Evolutionary conservation across 2,888 invertebrate genomes (phyloP), one percentile per base, ranked within the genome.

Genomic region (Tetropium fuscum): DNA sequence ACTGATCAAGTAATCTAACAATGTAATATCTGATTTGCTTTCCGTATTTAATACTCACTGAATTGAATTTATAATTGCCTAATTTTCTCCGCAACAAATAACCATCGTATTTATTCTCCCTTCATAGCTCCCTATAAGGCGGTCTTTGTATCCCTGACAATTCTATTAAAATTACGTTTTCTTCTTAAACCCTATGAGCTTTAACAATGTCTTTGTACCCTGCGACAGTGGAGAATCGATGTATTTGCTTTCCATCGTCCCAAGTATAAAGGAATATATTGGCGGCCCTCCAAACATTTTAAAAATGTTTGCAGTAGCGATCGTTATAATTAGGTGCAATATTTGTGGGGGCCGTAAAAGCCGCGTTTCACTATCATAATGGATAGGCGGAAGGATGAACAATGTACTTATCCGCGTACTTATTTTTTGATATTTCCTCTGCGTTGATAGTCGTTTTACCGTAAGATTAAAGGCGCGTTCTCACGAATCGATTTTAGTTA

Each of bases 161-260:
- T 34, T 34, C 34, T 34, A 34, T 34, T 34, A 34, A 34, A 34
- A 34, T 34, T 34, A 7, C 11, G 32, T 34, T 34, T 34, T 34
- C 13, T 34, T 13, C 13, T 15, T 34, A 34, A 11, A 34, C 13
- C 34, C 34, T 13, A 34, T 34, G 34, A 15, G 13, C 11, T 4
- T 15, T 13, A 34, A 34, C 34, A 34, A 34, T 34, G 34, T 7
- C 34, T 15, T 34, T 34, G 34, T 34, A 6, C 34, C 15, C 34
- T 2, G 34, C 13, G 13, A 15, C 15, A 13, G 34, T 34, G 15
- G 34, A 34, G 15, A 13, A 13, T 34, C 15, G 34, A 38, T 51
- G 47, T 44, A 53, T 53, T 53, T 45, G 38, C 44, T 44, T 53
- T 38, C 18, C 58, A 53, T 45, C 45, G 32, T 53, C 58, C 30